A percentile compares a stretch with the other conserved stretches of the same genome.
phyloP scores from a whole-genome alignment of 2,888 invertebrate species.

The Apotomis turbidana region DNA sequence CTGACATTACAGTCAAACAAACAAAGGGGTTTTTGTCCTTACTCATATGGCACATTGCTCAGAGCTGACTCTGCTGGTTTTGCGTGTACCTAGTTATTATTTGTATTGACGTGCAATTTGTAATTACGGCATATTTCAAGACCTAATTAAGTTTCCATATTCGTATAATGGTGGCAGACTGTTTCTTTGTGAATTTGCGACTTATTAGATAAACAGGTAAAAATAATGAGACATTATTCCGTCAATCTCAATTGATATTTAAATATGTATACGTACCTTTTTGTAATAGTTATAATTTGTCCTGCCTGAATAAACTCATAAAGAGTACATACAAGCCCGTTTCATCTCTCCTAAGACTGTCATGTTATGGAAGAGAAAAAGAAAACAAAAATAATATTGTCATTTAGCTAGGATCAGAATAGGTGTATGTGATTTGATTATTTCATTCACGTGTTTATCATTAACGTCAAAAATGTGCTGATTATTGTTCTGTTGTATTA shows the following conservation, averaged over 20 bases:
- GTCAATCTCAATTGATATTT: neutral
- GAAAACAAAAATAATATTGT: too few relatives aligned
- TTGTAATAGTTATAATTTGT: neutral
- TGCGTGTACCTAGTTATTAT: neutral
- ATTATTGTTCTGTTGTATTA: neutral
- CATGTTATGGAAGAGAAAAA: too few relatives aligned
- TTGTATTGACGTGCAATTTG: conserved; percentile 3
- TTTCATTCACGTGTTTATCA: too few relatives aligned
- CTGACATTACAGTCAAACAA: conserved; percentile 17
- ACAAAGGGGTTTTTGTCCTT: conserved; percentile 23
- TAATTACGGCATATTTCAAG: conserved; percentile 5
- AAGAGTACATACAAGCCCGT: too few relatives aligned
- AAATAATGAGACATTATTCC: conserved; percentile 1
- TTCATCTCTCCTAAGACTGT: too few relatives aligned
- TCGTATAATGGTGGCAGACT: neutral
- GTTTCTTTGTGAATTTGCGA: neutral
- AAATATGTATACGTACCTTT: too few relatives aligned
- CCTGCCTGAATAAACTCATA: too few relatives aligned
- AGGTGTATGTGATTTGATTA: too few relatives aligned
- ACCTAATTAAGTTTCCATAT: conserved; percentile 13
- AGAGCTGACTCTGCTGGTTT: conserved; percentile 15
- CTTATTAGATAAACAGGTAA: neutral
- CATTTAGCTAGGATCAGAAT: too few relatives aligned
- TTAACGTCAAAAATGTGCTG: too few relatives aligned
- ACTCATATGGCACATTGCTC: conserved; percentile 15